A percentile compares a stretch with the other conserved stretches of the same genome.
phyloP scores from a whole-genome alignment of 2,113 vertebrate genomes.

The Sceloporus undulatus region DNA sequence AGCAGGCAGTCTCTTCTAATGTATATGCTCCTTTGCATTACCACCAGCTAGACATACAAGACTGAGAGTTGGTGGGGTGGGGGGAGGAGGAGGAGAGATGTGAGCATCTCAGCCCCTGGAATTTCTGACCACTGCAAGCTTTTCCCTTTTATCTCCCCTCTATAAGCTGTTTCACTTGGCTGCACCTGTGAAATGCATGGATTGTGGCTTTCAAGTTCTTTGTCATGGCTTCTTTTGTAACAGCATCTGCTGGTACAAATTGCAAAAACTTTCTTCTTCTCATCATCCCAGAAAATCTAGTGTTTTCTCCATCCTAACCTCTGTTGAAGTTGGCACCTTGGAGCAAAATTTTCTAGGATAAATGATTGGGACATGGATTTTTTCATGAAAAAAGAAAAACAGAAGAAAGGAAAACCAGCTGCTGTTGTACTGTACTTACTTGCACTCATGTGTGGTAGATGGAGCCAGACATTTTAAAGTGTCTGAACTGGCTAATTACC shows the following conservation, averaged over 20 bases:
- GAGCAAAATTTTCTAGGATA: slow-evolving; percentile 1
- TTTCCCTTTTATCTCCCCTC: slow-evolving; percentile 54
- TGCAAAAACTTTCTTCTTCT: slow-evolving; percentile 10
- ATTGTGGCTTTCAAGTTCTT: slow-evolving; percentile 64
- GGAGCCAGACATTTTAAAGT: slow-evolving; percentile 11
- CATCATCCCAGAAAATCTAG: slow-evolving; percentile 7
- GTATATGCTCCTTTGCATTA: slow-evolving; percentile 45
- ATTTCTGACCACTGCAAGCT: slow-evolving; percentile 37
- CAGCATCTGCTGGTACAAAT: slow-evolving; percentile 51
- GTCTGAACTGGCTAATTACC: slow-evolving; percentile 16
- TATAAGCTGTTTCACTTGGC: slow-evolving; percentile 62
- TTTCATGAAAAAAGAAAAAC: slow-evolving; percentile 3
- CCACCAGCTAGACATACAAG: slow-evolving; percentile 26
- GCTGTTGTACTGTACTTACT: neutral
- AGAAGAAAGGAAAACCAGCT: neutral
- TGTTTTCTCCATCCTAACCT: neutral
- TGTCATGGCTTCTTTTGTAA: slow-evolving; percentile 49
- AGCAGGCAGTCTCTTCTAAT: neutral
- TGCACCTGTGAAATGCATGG: slow-evolving; percentile 63
- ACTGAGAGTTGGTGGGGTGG: neutral
- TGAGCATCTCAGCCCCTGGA: neutral
- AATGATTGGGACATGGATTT: neutral
- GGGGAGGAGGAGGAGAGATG: neutral
- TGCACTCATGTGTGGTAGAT: slow-evolving; percentile 9
- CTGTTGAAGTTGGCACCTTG: slow-evolving; percentile 40